These are phyloP conservation scores for Numida meleagris DNA, from an alignment of 2,113 vertebrate genomes.

Conservation along the genomic window DNA sequence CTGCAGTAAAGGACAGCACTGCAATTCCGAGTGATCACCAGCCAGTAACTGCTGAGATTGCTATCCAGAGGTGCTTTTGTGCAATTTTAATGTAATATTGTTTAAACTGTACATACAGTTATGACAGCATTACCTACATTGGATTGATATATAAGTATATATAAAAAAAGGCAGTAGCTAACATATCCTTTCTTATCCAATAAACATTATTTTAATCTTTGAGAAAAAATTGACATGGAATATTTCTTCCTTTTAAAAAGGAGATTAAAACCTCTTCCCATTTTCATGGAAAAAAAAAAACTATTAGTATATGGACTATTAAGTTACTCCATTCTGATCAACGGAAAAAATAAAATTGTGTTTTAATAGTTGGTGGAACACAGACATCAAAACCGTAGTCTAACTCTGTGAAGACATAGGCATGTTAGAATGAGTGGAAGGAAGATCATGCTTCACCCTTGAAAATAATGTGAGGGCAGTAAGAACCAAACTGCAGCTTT, in stretches of 20 bases:
- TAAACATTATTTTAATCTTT: background rate
- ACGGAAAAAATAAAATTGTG: background rate
- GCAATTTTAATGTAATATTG: background rate
- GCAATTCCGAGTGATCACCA: background rate
- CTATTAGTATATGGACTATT: background rate
- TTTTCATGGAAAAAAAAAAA: background rate
- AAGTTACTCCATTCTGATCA: background rate
- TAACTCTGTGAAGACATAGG: background rate
- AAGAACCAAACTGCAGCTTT: conserved; percentile 47
- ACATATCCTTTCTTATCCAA: background rate
- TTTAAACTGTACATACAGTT: rapidly evolving
- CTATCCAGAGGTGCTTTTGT: background rate
- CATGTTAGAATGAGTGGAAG: background rate
- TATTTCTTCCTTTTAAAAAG: background rate
- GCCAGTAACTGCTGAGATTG: background rate
- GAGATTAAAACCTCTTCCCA: background rate
- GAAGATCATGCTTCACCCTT: background rate
- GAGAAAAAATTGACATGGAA: background rate
- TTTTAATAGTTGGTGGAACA: background rate
- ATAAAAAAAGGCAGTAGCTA: background rate
- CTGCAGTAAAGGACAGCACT: rapidly evolving
- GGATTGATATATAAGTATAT: rapidly evolving
- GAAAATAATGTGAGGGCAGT: conserved; percentile 24
- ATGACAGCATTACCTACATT: rapidly evolving
- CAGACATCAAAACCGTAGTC: background rate